Evolutionary conservation across 2,797 vertebrate species (phyloP).

Genomic region (Silurus aristotelis): DNA sequence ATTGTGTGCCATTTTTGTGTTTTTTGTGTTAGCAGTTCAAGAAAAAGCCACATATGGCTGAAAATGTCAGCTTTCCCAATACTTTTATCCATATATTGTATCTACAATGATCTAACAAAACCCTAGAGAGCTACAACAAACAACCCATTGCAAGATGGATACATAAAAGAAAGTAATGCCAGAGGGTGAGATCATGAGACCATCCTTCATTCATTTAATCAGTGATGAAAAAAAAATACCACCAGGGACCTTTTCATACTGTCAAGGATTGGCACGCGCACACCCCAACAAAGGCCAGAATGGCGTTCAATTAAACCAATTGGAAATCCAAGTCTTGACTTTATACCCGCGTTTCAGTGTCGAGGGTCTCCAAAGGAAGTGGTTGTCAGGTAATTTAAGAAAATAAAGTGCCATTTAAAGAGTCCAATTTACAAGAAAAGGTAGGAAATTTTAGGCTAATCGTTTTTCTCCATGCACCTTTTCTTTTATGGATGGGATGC

Average conservation of each 20-base stretch:
- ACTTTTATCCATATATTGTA: too few relatives aligned
- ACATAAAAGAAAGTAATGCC: slow-evolving; percentile 31
- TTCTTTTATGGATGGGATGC: slow-evolving; percentile 5
- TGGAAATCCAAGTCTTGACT: slow-evolving; percentile 18
- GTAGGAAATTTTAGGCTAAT: slow-evolving; percentile 59
- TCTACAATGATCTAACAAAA: background rate
- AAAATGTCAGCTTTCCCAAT: too few relatives aligned
- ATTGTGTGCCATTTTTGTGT: too few relatives aligned
- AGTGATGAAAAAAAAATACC: slow-evolving; percentile 31
- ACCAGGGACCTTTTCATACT: slow-evolving; percentile 2
- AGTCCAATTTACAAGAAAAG: slow-evolving; percentile 62
- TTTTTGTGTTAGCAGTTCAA: too few relatives aligned
- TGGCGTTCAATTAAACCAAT: slow-evolving; percentile 21
- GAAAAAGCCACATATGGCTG: too few relatives aligned
- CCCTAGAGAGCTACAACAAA: background rate
- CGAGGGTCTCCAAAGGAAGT: slow-evolving; percentile 41
- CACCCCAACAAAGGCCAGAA: slow-evolving; percentile 36
- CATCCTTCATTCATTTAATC: slow-evolving; percentile 31
- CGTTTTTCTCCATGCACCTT: slow-evolving; percentile 43
- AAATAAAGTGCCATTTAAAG: slow-evolving; percentile 60
- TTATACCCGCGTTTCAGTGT: background rate
- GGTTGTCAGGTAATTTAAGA: slow-evolving; percentile 61
- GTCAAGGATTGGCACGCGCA: background rate
- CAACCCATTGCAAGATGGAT: background rate
- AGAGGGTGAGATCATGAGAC: slow-evolving; percentile 41